A percentile compares a stretch with the other conserved stretches of the same genome.
These are phyloP conservation scores for Sebastolobus altivelis DNA, from an alignment of 2,797 vertebrate species.

Conservation along the genomic window DNA sequence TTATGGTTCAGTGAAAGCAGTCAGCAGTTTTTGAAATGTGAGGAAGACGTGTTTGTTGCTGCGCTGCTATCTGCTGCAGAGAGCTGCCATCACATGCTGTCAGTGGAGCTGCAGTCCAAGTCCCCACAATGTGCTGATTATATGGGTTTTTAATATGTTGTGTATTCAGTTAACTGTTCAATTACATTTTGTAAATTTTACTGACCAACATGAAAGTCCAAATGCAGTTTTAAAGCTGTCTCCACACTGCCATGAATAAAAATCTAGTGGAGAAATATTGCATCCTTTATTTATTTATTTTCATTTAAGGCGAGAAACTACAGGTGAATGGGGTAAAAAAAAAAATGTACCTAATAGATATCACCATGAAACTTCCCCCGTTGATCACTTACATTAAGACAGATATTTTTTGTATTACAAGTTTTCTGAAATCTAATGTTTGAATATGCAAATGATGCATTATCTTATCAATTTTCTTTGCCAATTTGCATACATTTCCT, in stretches of 20 bases:
- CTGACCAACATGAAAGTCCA: background rate
- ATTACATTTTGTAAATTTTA: background rate
- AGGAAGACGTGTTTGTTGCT: conserved; percentile 18
- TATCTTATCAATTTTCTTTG: too few relatives aligned
- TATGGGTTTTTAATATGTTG: background rate
- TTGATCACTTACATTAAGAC: too few relatives aligned
- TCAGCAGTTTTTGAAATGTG: conserved; percentile 54
- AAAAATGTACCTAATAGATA: too few relatives aligned
- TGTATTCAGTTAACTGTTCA: background rate
- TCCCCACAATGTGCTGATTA: too few relatives aligned
- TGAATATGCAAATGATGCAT: too few relatives aligned
- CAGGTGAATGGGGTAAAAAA: too few relatives aligned
- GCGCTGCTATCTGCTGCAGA: conserved; percentile 20
- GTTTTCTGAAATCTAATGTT: too few relatives aligned
- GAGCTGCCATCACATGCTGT: conserved; percentile 6
- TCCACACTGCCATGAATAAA: background rate
- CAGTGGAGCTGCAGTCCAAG: background rate
- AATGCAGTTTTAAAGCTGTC: background rate
- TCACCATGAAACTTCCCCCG: too few relatives aligned
- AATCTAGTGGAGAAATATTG: background rate
- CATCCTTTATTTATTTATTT: background rate
- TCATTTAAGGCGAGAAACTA: too few relatives aligned
- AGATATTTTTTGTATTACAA: too few relatives aligned
- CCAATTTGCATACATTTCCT: too few relatives aligned
- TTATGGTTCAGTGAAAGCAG: conserved; percentile 46